phyloP scores from a whole-genome alignment of 2,888 invertebrate genomes.

The Laothoe populi region DNA sequence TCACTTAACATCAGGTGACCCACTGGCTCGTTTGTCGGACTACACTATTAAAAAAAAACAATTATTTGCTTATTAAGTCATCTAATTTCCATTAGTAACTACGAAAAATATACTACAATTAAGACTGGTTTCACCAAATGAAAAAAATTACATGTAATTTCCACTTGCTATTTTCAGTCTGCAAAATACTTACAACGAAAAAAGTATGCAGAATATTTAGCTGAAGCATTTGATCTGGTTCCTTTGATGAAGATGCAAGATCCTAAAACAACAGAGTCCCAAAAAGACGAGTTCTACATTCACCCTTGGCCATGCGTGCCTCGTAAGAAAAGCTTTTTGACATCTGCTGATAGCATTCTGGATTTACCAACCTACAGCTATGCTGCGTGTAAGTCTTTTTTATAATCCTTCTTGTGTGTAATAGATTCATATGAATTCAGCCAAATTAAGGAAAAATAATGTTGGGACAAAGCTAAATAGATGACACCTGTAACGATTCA shows the following conservation, averaged over 20 bases:
- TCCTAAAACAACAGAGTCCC: slow-evolving; percentile 4
- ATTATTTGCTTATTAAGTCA: no score
- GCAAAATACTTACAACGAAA: slow-evolving; percentile 57
- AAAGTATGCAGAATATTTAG: slow-evolving; percentile 58
- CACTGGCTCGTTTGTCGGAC: no score
- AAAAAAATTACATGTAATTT: not conserved
- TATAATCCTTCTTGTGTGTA: no score
- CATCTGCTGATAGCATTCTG: slow-evolving; percentile 69
- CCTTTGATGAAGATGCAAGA: slow-evolving; percentile 37
- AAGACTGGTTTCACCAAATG: not conserved
- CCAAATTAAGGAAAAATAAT: no score
- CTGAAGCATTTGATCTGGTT: slow-evolving; percentile 62
- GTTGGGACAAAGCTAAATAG: no score
- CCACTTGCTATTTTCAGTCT: slow-evolving; percentile 46
- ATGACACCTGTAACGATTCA: no score
- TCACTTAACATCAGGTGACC: no score
- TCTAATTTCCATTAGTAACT: not conserved
- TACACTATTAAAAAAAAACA: no score
- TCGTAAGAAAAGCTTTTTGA: slow-evolving; percentile 57
- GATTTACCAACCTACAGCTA: slow-evolving; percentile 70
- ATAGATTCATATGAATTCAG: no score
- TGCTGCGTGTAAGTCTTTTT: slow-evolving; percentile 58
- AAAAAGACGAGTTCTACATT: slow-evolving; percentile 32
- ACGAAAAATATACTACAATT: slow-evolving; percentile 17
- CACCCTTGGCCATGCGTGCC: slow-evolving; percentile 72